Percentiles rank a stretch among this genome's conserved stretches.
These are phyloP conservation scores for Lepidurus couesii DNA, from an alignment of 1,140 invertebrate genomes.

Conservation along the genomic window DNA sequence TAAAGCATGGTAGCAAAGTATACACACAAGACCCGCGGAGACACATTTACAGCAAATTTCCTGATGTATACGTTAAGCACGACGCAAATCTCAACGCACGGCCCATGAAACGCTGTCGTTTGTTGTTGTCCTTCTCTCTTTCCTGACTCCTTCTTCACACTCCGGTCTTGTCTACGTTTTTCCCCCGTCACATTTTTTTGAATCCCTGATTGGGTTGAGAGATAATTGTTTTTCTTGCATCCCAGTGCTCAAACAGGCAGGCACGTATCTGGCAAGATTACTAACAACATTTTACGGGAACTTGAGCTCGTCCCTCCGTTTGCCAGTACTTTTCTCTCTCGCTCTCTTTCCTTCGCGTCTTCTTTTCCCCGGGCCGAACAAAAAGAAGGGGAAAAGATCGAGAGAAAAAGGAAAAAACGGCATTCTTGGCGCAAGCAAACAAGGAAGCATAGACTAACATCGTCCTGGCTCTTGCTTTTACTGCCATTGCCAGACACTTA, in stretches of 20 bases:
- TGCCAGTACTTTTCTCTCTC: not conserved
- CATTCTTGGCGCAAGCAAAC: constrained; percentile 7
- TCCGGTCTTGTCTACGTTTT: not conserved
- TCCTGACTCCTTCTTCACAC: not conserved
- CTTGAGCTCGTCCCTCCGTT: not conserved
- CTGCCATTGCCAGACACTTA: not conserved
- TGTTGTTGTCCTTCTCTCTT: too few relatives aligned
- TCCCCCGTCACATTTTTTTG: not conserved
- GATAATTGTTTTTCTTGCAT: not conserved
- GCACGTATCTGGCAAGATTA: not conserved
- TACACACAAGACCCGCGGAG: not conserved
- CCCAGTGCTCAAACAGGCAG: not conserved
- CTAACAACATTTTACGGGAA: not conserved
- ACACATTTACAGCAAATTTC: not conserved
- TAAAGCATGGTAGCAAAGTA: not conserved
- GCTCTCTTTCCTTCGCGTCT: not conserved
- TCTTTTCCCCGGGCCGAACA: not conserved
- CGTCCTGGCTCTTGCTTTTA: not conserved
- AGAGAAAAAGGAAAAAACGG: not conserved
- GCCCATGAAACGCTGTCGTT: too few relatives aligned
- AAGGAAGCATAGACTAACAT: not conserved
- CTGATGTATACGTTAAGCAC: not conserved
- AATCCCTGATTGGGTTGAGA: not conserved
- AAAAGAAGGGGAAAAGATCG: not conserved
- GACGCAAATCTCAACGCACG: too few relatives aligned